Conservation (phyloP, 1,140 invertebrate species). For the Drosophila nikananu region DNA sequence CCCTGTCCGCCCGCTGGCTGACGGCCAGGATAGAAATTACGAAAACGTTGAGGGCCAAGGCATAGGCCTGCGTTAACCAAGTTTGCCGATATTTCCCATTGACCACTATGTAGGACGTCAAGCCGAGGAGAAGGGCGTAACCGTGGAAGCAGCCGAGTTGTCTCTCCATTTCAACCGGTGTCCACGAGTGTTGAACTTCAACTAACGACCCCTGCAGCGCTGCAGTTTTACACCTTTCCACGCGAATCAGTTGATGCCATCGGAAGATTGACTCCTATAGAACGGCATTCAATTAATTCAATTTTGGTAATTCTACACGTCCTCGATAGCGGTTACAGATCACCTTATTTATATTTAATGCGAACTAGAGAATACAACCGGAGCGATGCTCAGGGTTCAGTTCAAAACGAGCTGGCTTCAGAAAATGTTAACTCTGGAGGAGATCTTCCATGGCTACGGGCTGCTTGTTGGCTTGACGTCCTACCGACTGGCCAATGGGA, state of each 20-base stretch:
- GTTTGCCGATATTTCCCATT: not conserved
- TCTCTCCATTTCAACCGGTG: constrained; percentile 11
- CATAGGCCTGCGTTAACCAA: constrained; percentile 5
- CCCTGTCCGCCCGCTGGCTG: too few relatives aligned
- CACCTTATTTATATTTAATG: not conserved
- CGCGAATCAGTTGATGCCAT: not conserved
- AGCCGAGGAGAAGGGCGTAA: constrained; percentile 15
- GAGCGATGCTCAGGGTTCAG: not conserved
- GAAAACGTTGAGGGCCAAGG: constrained; percentile 5
- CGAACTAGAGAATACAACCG: not conserved
- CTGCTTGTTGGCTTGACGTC: constrained; percentile 28
- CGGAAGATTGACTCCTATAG: not conserved
- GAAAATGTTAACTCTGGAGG: constrained; percentile 1
- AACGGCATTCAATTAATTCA: not conserved
- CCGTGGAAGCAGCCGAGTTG: not conserved
- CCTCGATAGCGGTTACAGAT: not conserved
- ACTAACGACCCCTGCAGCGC: constrained; percentile 14
- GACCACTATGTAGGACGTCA: constrained; percentile 21
- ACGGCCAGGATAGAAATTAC: not conserved
- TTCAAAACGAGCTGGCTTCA: not conserved
- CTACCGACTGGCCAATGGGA: not conserved
- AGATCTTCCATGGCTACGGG: constrained; percentile 7
- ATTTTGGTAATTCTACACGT: not conserved
- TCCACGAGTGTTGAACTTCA: not conserved
- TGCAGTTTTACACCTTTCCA: not conserved